Conservation (phyloP, 2,797 vertebrate species). For the Lepilemur ruficaudatus region DNA sequence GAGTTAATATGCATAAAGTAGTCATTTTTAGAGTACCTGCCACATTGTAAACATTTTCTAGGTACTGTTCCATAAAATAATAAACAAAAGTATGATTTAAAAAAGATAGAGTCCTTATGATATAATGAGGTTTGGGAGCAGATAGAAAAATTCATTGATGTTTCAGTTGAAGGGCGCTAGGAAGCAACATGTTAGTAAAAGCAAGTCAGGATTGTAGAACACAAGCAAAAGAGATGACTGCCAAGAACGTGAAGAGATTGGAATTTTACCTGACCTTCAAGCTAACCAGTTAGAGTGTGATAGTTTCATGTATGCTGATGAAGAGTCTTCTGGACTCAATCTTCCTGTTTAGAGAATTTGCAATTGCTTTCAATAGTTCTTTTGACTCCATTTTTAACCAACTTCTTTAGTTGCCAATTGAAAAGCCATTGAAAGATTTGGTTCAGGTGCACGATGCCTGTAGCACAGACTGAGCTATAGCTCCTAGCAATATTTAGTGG, state of each 20-base stretch:
- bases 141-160: neutral
- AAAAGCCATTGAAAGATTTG: neutral
- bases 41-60: neutral
- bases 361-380: neutral
- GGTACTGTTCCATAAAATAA: neutral
- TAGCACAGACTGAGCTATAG: neutral
- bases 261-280: neutral
- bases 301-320: neutral
- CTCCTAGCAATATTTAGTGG: neutral
- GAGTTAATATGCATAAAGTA: neutral
- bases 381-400: neutral
- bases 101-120: neutral
- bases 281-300: neutral
- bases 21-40: neutral
- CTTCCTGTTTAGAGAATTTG: neutral
- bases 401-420: neutral
- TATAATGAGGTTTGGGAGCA: neutral
- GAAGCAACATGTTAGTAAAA: neutral
- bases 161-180: neutral
- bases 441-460: too few species aligned
- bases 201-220: neutral
- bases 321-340: neutral
- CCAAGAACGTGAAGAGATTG: neutral
- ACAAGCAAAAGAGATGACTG: neutral
- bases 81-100: neutral